Evolutionary conservation across 2,888 invertebrate species (phyloP).

Genomic region (Cheilosia variabilis): DNA sequence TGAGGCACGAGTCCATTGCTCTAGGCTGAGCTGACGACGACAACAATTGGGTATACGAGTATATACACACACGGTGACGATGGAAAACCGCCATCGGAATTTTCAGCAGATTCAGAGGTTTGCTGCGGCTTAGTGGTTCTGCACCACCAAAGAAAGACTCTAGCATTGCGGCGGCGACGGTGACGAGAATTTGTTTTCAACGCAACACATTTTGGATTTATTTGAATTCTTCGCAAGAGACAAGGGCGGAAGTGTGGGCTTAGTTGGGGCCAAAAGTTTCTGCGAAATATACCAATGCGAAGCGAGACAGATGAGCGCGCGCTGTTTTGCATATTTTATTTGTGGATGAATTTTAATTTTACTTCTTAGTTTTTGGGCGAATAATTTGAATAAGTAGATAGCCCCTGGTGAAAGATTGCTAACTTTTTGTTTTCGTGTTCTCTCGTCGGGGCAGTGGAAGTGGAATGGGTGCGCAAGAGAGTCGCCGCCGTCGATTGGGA

Average conservation of each 20-base stretch:
- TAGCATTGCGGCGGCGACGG: neutral
- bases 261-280: slow-evolving; percentile 16
- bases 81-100: slow-evolving; percentile 46
- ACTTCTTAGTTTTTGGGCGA: slow-evolving; percentile 20
- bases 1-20: slow-evolving; percentile 33
- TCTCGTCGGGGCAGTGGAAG: neutral
- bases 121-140: slow-evolving; percentile 43
- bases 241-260: slow-evolving; percentile 21
- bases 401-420: slow-evolving; percentile 60
- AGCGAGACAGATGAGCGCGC: slow-evolving; percentile 43
- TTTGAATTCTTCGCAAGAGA: slow-evolving; percentile 49
- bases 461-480: too few relatives aligned
- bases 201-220: slow-evolving; percentile 68
- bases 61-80: slow-evolving; percentile 10
- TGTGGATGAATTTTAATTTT: slow-evolving; percentile 60
- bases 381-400: slow-evolving; percentile 60
- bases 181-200: slow-evolving; percentile 61
- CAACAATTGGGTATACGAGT: slow-evolving; percentile 33
- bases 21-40: slow-evolving; percentile 47
- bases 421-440: slow-evolving; percentile 33
- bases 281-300: neutral
- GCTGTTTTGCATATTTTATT: slow-evolving; percentile 68
- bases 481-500: too few relatives aligned
- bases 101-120: slow-evolving; percentile 48
- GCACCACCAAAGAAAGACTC: neutral